Evolutionary conservation across 2,113 vertebrate genomes (phyloP).

Genomic region (Notiomystis cincta): DNA sequence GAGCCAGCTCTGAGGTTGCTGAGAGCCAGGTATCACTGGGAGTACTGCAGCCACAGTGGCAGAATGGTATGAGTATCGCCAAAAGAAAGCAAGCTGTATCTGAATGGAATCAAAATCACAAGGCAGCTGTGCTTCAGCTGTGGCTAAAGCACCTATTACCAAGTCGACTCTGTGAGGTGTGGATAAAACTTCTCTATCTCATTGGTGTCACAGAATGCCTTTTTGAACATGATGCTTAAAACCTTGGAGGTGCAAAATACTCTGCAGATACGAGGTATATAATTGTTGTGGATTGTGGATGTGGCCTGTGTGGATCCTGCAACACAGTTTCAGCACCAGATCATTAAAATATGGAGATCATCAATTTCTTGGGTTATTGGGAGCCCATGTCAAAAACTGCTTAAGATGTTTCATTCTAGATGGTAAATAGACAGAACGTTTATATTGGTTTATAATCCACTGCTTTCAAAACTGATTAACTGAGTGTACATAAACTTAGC

Average conservation of each 20-base stretch:
- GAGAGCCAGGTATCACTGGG: not conserved
- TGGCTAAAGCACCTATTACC: not conserved
- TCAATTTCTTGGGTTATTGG: not conserved
- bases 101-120: not conserved
- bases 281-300: not conserved
- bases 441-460: not conserved
- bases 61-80: not conserved
- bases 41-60: not conserved
- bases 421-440: not conserved
- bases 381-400: not conserved
- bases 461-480: not conserved
- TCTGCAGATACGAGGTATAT: rapidly evolving
- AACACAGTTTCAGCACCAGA: not conserved
- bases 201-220: rapidly evolving
- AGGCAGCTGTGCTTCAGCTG: not conserved
- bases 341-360: not conserved
- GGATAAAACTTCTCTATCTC: not conserved
- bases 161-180: not conserved
- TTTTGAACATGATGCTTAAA: not conserved
- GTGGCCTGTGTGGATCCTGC: not conserved
- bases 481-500: not conserved
- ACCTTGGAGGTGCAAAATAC: not conserved
- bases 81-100: not conserved
- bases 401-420: not conserved
- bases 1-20: not conserved